A percentile compares a stretch with the other conserved stretches of the same genome.
Conservation (phyloP, 2,888 invertebrate species). For the Sclerodermus sp. region DNA sequence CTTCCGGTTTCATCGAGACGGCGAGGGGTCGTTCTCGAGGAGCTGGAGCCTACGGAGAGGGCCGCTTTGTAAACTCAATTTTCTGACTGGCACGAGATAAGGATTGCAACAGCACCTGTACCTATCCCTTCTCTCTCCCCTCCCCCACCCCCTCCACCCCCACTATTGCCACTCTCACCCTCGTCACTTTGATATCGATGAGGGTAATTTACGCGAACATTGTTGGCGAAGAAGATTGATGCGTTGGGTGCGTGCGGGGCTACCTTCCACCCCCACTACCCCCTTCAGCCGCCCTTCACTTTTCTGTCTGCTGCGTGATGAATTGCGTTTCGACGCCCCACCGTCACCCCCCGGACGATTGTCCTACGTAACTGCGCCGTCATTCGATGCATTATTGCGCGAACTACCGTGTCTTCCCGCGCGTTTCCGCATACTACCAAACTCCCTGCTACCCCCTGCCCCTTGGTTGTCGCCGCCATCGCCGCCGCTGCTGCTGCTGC, state of each 20-base stretch:
- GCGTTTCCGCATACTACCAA: no score
- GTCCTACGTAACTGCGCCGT: conserved; percentile 36
- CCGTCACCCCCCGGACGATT: conserved; percentile 30
- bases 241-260: conserved; percentile 46
- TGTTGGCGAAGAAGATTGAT: conserved; percentile 55
- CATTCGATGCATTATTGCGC: conserved; percentile 32
- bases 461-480: no score
- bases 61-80: conserved; percentile 45
- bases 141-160: conserved; percentile 16
- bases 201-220: conserved; percentile 55
- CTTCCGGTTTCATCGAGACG: no score
- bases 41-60: no score
- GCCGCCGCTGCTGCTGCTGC: no score
- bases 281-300: conserved; percentile 7
- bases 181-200: conserved; percentile 53
- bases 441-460: no score
- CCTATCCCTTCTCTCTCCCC: conserved; percentile 19
- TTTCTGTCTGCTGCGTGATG: conserved; percentile 32
- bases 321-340: conserved; percentile 49
- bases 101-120: conserved; percentile 19
- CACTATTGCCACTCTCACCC: no score
- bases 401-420: no score
- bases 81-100: conserved; percentile 40
- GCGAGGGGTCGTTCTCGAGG: no score
- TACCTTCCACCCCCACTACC: conserved; percentile 8